Evolutionary conservation across 2,797 vertebrate species (phyloP).

Genomic region (Brachyalestes nurse): DNA sequence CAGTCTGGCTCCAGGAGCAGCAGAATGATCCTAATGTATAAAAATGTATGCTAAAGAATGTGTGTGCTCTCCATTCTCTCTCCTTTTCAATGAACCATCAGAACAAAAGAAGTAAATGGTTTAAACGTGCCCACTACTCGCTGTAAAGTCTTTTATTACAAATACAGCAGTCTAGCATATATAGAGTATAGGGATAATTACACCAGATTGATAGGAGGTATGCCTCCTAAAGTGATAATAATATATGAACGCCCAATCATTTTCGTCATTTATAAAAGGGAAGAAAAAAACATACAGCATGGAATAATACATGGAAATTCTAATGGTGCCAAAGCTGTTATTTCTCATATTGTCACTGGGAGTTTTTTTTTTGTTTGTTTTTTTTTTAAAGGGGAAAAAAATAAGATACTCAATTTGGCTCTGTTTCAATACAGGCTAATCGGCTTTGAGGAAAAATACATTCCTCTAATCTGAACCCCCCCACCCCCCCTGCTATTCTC

Average conservation of each 20-base stretch:
- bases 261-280: too few species aligned
- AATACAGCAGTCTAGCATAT: not conserved
- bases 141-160: constrained; percentile 5
- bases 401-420: constrained; percentile 64
- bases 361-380: constrained; percentile 26
- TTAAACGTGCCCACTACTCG: not conserved
- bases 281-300: not conserved
- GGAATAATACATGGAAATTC: constrained; percentile 23
- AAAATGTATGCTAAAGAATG: not conserved
- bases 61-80: not conserved
- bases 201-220: constrained; percentile 6
- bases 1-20: constrained; percentile 35
- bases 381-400: constrained; percentile 35
- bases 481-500: constrained; percentile 65
- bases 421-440: constrained; percentile 72
- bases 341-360: constrained; percentile 30
- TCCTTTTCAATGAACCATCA: not conserved
- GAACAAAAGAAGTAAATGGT: not conserved
- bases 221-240: not conserved
- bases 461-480: constrained; percentile 74
- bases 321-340: constrained; percentile 27
- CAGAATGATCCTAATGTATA: not conserved
- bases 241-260: constrained; percentile 6
- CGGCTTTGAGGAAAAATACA: constrained; percentile 73
- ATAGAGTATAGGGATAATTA: constrained; percentile 16